A percentile compares a stretch with the other conserved stretches of the same genome.
These are phyloP conservation scores for Sardina pilchardus DNA, from an alignment of 2,113 vertebrate genomes.

Conservation along the genomic window DNA sequence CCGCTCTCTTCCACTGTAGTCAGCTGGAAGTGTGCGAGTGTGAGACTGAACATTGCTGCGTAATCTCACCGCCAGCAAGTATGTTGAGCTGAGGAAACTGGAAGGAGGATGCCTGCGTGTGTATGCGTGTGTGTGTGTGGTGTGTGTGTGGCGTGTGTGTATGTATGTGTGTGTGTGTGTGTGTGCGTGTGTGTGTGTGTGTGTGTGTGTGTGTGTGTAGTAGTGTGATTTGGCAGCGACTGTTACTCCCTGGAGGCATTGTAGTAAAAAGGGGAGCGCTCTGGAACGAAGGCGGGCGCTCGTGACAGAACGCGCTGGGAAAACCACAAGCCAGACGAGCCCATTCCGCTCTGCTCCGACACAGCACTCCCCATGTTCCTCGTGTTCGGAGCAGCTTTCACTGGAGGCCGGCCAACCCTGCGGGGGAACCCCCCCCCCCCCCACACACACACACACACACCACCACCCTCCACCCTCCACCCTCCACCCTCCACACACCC, in stretches of 20 bases:
- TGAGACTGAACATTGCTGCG: conserved; percentile 39
- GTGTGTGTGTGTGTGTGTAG: conserved; percentile 38
- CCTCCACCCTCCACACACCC: neutral
- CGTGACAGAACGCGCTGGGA: conserved; percentile 70
- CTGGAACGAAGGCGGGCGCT: conserved; percentile 34
- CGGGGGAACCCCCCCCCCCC: conserved; percentile 65
- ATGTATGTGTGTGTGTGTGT: conserved; percentile 21
- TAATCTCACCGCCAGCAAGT: conserved; percentile 39
- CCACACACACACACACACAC: conserved; percentile 16
- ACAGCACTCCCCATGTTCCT: conserved; percentile 76
- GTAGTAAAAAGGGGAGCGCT: conserved; percentile 68
- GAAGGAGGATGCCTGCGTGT: conserved; percentile 1
- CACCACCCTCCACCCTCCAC: neutral
- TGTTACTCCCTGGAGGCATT: conserved; percentile 83
- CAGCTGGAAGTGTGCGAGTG: conserved; percentile 20
- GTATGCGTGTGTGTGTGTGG: conserved; percentile 31
- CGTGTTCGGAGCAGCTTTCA: conserved; percentile 91
- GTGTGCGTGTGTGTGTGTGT: conserved; percentile 30
- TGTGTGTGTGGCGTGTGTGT: neutral
- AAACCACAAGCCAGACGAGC: conserved; percentile 90
- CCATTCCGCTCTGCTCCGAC: conserved; percentile 84
- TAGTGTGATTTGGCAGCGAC: conserved; percentile 78
- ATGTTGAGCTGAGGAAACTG: conserved; percentile 18
- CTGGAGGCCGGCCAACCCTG: conserved; percentile 83
- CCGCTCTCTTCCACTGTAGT: neutral